Base-by-base conservation (phyloP, 2,888 invertebrate genomes). In the Megalurothrips usitatus region DNA sequence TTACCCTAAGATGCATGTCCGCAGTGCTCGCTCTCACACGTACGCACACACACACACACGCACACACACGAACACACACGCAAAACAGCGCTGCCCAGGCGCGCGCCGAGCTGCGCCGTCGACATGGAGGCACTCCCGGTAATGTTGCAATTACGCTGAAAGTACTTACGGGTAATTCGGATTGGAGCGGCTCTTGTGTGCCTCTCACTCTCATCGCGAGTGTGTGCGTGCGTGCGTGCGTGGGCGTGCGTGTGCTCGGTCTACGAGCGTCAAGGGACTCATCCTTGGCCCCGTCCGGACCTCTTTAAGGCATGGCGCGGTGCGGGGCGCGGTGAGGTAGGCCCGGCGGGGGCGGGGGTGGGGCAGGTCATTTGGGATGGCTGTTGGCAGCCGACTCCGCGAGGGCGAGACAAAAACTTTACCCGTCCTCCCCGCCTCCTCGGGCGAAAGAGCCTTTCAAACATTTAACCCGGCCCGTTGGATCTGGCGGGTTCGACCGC, bases 161-260 rank as follows among this genome's bases (percentile, higher is more conserved):
- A 68, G 68, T 68, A 68, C 68, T 68, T 68, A 68, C 68, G 68
- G 68, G 23, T 68, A 68, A 68, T 68, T 68, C 68, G 68, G 68
- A 68, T 68, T 68, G 68, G 68, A 68, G 68, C 68, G 68, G 68
- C 68, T 11, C 23, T 19, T 11, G 68, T 11, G 68, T 23, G 68
- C 68, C n/a, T 23, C n/a, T 23, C n/a, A 6, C n/a, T 23, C 6
- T 68, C n/a, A 9, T 19, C 11, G 68, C 3, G 68, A 1, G 68
- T 23, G 68, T 9, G 68, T 68, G 68, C 23, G 68, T 68, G 68
- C n/a, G 63, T 63, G 63, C 9, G 63, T 63, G 63, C n/a, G 63
- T 63, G 19, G 6, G 63, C n/a, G 63, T 23, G 63, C n/a, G 63
- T 23, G 63, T 63, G 63, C 4, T 19, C 23, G n/a, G n/a, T 23